phyloP scores from a whole-genome alignment of 2,888 invertebrate species.

The Marasmarcha lunaedactyla region DNA sequence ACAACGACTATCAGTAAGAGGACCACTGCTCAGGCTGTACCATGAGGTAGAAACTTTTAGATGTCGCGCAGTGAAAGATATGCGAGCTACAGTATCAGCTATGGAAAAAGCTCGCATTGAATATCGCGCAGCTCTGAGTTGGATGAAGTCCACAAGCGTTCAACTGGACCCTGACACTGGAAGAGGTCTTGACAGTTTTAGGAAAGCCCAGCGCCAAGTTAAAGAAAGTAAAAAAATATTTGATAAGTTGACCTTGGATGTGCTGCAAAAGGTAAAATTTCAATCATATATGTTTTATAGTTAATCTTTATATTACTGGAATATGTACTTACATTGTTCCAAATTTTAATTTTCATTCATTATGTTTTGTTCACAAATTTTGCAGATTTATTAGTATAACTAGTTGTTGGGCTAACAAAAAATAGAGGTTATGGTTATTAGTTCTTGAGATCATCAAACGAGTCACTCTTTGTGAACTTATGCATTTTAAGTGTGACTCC shows the following conservation, averaged over 20 bases:
- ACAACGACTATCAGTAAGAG: slow-evolving; percentile 88
- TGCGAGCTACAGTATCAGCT: slow-evolving; percentile 86
- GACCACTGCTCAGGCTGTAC: slow-evolving; percentile 88
- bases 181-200: slow-evolving; percentile 94
- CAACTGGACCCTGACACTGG: slow-evolving; percentile 97
- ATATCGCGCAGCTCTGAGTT: slow-evolving; percentile 93
- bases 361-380: too few relatives aligned
- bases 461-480: too few relatives aligned
- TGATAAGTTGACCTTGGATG: slow-evolving; percentile 94
- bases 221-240: slow-evolving; percentile 86
- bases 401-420: too few relatives aligned
- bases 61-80: slow-evolving; percentile 93
- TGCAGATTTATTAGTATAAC: too few relatives aligned
- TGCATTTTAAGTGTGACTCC: too few relatives aligned
- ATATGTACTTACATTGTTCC: too few relatives aligned
- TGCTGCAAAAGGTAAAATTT: slow-evolving; percentile 85
- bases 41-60: slow-evolving; percentile 98
- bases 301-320: neutral
- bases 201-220: slow-evolving; percentile 88
- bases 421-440: too few relatives aligned
- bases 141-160: slow-evolving; percentile 98
- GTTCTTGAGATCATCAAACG: too few relatives aligned
- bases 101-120: slow-evolving; percentile 97
- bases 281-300: neutral
- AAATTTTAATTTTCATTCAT: too few relatives aligned